phyloP scores from a whole-genome alignment of 2,888 invertebrate genomes.

The Synergus umbraculus region DNA sequence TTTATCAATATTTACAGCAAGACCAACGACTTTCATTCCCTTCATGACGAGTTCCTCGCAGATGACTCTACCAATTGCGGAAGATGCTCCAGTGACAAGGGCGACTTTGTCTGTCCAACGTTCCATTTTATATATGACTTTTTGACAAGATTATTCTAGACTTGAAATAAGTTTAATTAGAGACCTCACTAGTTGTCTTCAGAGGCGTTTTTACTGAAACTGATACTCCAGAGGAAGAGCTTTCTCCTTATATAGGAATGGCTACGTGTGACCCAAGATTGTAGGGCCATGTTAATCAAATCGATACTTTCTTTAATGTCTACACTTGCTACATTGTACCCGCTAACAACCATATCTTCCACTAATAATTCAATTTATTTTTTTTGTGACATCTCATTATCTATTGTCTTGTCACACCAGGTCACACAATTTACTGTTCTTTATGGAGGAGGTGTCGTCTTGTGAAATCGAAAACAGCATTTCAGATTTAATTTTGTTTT shows the following conservation, averaged over 20 bases:
- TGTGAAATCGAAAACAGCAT: neutral
- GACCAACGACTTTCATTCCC: constrained; percentile 77
- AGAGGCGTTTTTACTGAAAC: neutral
- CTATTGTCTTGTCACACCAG: neutral
- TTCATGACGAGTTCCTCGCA: constrained; percentile 73
- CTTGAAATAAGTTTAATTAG: neutral
- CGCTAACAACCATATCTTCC: neutral
- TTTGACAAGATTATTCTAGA: constrained; percentile 22
- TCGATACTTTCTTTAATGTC: neutral
- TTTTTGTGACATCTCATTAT: neutral
- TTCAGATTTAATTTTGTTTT: neutral
- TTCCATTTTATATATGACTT: constrained; percentile 67
- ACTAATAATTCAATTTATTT: neutral
- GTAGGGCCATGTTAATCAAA: constrained; percentile 4
- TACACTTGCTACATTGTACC: neutral
- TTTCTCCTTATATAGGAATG: neutral
- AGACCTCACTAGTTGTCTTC: neutral
- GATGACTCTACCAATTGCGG: constrained; percentile 77
- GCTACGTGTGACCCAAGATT: neutral
- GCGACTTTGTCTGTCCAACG: constrained; percentile 77
- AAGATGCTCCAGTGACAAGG: constrained; percentile 78
- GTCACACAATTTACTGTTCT: neutral
- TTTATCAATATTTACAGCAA: constrained; percentile 71
- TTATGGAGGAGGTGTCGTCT: neutral
- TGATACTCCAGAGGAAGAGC: neutral